Conservation (phyloP, 2,113 vertebrate species). For the Steatornis caripensis region DNA sequence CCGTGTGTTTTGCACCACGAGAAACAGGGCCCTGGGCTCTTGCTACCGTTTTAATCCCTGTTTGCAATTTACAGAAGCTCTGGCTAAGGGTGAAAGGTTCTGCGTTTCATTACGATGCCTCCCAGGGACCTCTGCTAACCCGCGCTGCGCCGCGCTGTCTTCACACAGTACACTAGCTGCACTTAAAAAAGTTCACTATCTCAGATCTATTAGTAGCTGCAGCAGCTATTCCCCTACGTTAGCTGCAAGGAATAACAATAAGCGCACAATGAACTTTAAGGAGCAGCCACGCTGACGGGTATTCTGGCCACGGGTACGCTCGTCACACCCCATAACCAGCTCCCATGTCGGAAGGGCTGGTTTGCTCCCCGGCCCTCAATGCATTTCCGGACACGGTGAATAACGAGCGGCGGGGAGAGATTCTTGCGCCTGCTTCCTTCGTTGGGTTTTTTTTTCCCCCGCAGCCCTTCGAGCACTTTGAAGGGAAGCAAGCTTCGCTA, state of each 20-base stretch:
- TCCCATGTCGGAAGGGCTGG: not conserved
- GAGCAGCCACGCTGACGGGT: not conserved
- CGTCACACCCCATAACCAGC: not conserved
- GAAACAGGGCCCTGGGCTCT: not conserved
- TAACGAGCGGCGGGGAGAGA: not conserved
- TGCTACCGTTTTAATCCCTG: conserved; percentile 14
- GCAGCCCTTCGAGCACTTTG: not conserved
- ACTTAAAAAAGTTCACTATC: not conserved
- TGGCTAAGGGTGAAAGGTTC: conserved; percentile 32
- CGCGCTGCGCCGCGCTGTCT: not conserved
- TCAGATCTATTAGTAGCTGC: not conserved
- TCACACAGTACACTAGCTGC: not conserved
- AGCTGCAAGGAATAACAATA: not conserved
- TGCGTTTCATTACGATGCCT: conserved; percentile 11
- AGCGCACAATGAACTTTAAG: not conserved
- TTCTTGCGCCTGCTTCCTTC: not conserved
- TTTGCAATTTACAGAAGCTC: conserved; percentile 46
- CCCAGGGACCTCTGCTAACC: not conserved
- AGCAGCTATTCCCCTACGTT: not conserved
- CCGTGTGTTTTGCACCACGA: not conserved
- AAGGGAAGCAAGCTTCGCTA: not conserved
- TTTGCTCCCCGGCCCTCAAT: not conserved
- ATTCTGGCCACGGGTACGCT: not conserved
- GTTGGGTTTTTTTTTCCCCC: not conserved
- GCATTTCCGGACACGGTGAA: not conserved